Percentiles rank a stretch among this genome's conserved stretches.
Evolutionary conservation across 2,113 vertebrate species (phyloP).

Genomic region (Philantomba maxwellii): DNA sequence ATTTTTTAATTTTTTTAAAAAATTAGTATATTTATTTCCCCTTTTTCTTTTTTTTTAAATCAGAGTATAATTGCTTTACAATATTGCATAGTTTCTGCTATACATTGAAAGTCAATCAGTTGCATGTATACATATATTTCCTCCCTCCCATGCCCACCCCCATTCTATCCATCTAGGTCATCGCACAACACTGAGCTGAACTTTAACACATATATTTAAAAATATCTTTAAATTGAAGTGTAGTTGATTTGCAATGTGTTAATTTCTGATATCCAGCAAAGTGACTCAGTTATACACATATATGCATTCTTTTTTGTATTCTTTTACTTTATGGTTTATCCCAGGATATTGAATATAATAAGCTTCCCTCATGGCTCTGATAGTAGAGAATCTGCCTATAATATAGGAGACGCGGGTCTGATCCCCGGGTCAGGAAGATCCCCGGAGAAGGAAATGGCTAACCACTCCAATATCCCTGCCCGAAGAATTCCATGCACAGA

Average conservation of each 20-base stretch:
- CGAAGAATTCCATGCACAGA: background rate
- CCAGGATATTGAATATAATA: background rate
- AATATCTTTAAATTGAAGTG: background rate
- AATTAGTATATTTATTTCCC: background rate
- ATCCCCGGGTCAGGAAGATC: background rate
- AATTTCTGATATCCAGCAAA: background rate
- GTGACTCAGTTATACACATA: background rate
- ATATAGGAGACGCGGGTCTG: rapidly evolving
- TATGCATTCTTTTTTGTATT: background rate
- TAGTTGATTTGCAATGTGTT: background rate
- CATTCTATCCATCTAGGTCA: background rate
- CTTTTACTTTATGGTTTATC: background rate
- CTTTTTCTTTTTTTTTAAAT: background rate
- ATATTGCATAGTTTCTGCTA: background rate
- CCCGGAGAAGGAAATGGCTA: background rate
- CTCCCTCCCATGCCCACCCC: background rate
- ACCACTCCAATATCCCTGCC: background rate
- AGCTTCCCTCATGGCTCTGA: background rate
- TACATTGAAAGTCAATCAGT: background rate
- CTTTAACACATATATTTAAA: background rate
- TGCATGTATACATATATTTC: background rate
- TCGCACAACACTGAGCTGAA: background rate
- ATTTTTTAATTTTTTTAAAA: background rate
- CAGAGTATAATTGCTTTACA: background rate
- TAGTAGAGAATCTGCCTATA: background rate